These are phyloP conservation scores for Dipodomys spectabilis DNA, from an alignment of 2,113 vertebrate genomes.

Conservation along the genomic window DNA sequence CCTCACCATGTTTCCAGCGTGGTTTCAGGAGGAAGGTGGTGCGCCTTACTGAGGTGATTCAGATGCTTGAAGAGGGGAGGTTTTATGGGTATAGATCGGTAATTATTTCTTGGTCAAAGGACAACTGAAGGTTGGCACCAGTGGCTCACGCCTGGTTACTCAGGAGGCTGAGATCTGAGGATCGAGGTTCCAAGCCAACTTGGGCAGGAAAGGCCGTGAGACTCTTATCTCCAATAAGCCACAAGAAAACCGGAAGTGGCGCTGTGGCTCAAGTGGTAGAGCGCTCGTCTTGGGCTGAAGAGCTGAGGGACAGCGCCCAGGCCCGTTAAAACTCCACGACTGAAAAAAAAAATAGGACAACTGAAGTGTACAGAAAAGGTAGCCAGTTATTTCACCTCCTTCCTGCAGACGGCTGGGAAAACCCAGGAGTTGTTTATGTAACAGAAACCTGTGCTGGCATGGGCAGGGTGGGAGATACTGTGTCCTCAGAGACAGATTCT, in stretches of 20 bases:
- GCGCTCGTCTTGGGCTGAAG: too few species aligned
- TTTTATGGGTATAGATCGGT: background rate
- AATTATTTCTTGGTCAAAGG: background rate
- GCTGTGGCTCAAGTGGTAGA: too few species aligned
- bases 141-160: too few species aligned
- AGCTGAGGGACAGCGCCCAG: too few species aligned
- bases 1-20: accelerated
- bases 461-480: too few species aligned
- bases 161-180: too few species aligned
- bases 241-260: too few species aligned
- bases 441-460: background rate
- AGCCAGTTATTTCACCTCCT: background rate
- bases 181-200: too few species aligned
- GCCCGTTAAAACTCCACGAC: background rate
- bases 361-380: background rate
- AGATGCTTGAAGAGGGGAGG: background rate
- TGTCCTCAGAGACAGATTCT: too few species aligned
- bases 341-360: background rate
- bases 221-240: too few species aligned
- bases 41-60: background rate
- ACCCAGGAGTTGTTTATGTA: background rate
- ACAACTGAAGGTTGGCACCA: too few species aligned
- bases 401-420: background rate
- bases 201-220: too few species aligned
- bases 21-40: background rate